A percentile compares a stretch with the other conserved stretches of the same genome.
phyloP scores from a whole-genome alignment of 2,797 vertebrate genomes.

The Gouania willdenowi region DNA sequence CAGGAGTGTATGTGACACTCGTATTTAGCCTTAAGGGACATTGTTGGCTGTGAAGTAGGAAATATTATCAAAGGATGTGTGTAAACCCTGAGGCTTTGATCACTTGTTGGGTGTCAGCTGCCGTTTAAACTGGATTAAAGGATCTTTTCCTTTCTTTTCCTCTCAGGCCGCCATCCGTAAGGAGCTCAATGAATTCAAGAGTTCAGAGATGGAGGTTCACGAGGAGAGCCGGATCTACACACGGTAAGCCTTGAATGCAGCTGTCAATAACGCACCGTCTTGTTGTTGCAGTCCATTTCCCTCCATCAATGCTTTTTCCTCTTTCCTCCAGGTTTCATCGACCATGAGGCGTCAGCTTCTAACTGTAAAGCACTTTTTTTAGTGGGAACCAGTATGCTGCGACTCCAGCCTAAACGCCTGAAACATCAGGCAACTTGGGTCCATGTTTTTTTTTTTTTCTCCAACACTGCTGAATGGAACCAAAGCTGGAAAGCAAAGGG shows the following conservation, averaged over 20 bases:
- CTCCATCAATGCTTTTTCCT: neutral
- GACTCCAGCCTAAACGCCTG: no score
- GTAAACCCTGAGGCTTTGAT: neutral
- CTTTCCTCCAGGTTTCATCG: conserved; percentile 83
- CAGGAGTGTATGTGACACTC: no score
- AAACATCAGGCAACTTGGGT: no score
- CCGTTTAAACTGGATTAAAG: conserved; percentile 6
- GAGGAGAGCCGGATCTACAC: conserved; percentile 93
- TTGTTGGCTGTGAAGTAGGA: no score
- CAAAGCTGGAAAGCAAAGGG: no score
- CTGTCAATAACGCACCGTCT: neutral
- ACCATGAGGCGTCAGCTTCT: conserved; percentile 69
- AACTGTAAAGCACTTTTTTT: no score
- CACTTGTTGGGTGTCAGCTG: no score
- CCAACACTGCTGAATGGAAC: no score
- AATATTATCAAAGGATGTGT: no score
- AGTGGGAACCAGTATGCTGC: no score
- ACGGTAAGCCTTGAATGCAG: conserved; percentile 68
- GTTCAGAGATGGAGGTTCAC: conserved; percentile 96
- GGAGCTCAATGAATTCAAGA: conserved; percentile 97
- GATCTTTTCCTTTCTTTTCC: conserved; percentile 16
- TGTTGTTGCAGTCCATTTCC: neutral
- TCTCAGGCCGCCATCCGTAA: conserved; percentile 94
- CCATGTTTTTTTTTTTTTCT: no score
- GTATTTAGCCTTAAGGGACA: no score